Percentiles rank a stretch among this genome's conserved stretches.
Conservation (phyloP, 2,888 invertebrate species). For the Caenorhabditis angaria region DNA sequence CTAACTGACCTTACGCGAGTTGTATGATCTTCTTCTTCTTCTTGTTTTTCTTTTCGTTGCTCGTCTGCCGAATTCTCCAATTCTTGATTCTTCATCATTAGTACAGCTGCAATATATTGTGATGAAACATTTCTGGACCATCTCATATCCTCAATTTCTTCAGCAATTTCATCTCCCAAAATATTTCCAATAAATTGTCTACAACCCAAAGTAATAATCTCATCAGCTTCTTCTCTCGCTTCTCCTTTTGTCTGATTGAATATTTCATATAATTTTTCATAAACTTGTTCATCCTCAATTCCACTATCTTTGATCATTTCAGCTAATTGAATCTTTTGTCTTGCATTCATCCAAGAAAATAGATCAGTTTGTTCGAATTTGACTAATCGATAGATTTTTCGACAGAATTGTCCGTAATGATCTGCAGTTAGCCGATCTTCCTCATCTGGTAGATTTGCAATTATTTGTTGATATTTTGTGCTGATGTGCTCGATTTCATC, state of each 20-base stretch:
- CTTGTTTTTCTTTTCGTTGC: slow-evolving; percentile 19
- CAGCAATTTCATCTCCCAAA: slow-evolving; percentile 55
- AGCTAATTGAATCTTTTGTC: slow-evolving; percentile 44
- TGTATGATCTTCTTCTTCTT: too few relatives aligned
- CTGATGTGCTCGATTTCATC: slow-evolving; percentile 51
- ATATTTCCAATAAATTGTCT: slow-evolving; percentile 54
- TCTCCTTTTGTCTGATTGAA: slow-evolving; percentile 47
- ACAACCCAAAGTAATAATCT: slow-evolving; percentile 54
- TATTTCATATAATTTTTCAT: slow-evolving; percentile 52
- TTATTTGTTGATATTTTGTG: slow-evolving; percentile 50
- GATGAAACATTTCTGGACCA: slow-evolving; percentile 30
- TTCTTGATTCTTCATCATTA: slow-evolving; percentile 28
- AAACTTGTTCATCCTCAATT: slow-evolving; percentile 48
- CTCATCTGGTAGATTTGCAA: slow-evolving; percentile 48
- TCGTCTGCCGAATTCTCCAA: slow-evolving; percentile 16
- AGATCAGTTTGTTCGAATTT: slow-evolving; percentile 51
- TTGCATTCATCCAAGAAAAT: slow-evolving; percentile 48
- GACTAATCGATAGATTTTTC: slow-evolving; percentile 56
- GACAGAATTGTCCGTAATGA: slow-evolving; percentile 58
- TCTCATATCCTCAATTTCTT: slow-evolving; percentile 55
- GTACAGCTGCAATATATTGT: slow-evolving; percentile 37
- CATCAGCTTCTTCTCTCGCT: slow-evolving; percentile 50
- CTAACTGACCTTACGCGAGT: too few relatives aligned
- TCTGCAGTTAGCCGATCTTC: slow-evolving; percentile 49
- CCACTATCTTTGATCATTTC: slow-evolving; percentile 50